Conservation (phyloP, 2,888 invertebrate species). For the Heteromurus nitidus region DNA sequence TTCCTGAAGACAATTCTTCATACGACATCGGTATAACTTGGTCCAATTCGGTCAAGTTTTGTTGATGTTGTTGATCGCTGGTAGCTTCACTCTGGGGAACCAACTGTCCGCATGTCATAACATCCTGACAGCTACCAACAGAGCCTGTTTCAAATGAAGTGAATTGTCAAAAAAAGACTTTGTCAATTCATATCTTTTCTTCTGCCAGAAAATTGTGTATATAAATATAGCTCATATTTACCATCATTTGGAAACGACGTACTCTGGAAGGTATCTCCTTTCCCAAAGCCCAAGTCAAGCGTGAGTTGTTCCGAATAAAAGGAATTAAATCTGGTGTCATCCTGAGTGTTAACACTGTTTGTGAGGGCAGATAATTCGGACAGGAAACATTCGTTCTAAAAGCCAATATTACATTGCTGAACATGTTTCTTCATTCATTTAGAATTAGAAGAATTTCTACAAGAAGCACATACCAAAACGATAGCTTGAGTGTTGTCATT, state of each 20-base stretch:
- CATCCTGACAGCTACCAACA: constrained; percentile 10
- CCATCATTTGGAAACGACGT: constrained; percentile 16
- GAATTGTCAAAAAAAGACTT: not conserved
- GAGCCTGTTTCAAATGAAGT: constrained; percentile 9
- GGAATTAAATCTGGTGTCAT: constrained; percentile 17
- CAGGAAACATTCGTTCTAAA: constrained; percentile 23
- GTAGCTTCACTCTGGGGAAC: not conserved
- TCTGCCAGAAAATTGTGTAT: too few species aligned
- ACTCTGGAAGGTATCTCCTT: constrained; percentile 11
- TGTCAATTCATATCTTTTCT: too few species aligned
- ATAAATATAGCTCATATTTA: not conserved
- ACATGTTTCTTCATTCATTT: not conserved
- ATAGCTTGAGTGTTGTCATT: constrained; percentile 37
- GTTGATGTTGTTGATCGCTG: not conserved
- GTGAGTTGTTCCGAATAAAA: constrained; percentile 8
- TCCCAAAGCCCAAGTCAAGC: constrained; percentile 25
- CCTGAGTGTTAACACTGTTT: not conserved
- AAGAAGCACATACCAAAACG: constrained; percentile 16
- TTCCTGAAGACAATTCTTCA: not conserved
- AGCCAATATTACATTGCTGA: not conserved
- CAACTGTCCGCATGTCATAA: constrained; percentile 12
- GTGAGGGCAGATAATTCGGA: constrained; percentile 6
- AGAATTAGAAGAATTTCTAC: too few species aligned
- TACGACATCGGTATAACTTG: constrained; percentile 30
- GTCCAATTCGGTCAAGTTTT: constrained; percentile 26